These are phyloP conservation scores for Macropus fuliginosus DNA, from an alignment of 2,797 vertebrate genomes.

Conservation along the genomic window DNA sequence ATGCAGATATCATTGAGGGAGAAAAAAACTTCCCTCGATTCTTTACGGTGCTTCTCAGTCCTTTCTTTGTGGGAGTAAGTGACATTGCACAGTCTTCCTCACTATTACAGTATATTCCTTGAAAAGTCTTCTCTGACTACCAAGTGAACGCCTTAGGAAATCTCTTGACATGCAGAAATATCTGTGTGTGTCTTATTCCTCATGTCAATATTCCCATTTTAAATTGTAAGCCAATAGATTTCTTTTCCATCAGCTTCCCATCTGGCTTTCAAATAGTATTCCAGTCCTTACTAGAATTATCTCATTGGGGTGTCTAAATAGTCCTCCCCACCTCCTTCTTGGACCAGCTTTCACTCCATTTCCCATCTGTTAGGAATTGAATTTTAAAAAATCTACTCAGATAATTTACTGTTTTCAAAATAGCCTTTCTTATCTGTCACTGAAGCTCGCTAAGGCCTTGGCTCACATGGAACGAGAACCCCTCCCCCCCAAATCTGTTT, in stretches of 20 bases:
- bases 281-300: conserved; percentile 17
- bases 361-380: conserved; percentile 42
- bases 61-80: not conserved
- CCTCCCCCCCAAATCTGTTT: conserved; percentile 36
- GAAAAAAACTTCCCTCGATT: not conserved
- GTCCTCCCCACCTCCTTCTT: conserved; percentile 47
- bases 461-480: conserved; percentile 29
- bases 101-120: not conserved
- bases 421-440: conserved; percentile 62
- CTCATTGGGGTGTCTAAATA: conserved; percentile 53
- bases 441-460: conserved; percentile 57
- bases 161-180: conserved; percentile 6
- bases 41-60: not conserved
- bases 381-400: conserved; percentile 66
- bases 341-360: conserved; percentile 29
- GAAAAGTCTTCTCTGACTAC: not conserved
- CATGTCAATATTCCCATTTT: conserved; percentile 7
- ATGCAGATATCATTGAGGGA: not conserved
- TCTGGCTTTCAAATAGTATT: conserved; percentile 59
- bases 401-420: conserved; percentile 71
- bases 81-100: not conserved
- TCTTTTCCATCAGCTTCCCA: conserved; percentile 66
- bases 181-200: not conserved
- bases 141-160: not conserved
- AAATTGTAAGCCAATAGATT: conserved; percentile 47